phyloP scores from a whole-genome alignment of 1,140 invertebrate species.

The Trissolcus basalis region DNA sequence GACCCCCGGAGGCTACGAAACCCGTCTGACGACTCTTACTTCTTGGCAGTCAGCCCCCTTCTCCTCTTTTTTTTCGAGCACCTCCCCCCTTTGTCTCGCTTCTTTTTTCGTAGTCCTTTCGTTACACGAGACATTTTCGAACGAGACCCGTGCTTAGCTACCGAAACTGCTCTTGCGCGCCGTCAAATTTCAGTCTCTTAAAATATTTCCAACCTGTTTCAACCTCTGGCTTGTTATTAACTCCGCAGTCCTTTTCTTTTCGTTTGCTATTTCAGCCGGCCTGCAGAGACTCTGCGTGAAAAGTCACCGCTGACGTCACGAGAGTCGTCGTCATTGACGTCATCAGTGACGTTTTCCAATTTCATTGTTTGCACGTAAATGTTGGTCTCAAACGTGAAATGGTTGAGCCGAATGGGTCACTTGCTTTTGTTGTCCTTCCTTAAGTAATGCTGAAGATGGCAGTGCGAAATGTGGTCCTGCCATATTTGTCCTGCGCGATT shows the following conservation, averaged over 20 bases:
- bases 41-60: slow-evolving; percentile 35
- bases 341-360: no score
- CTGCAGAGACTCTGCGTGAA: background rate
- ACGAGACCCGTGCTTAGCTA: slow-evolving; percentile 39
- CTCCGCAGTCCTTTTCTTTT: slow-evolving; percentile 5
- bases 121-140: slow-evolving; percentile 52
- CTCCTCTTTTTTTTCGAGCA: slow-evolving; percentile 8
- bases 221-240: slow-evolving; percentile 24
- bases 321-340: no score
- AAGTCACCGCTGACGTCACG: background rate
- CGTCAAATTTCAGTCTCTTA: slow-evolving; percentile 30
- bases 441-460: no score
- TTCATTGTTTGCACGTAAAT: no score
- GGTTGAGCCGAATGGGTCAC: no score
- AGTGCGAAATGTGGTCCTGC: no score
- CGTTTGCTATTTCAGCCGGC: slow-evolving; percentile 3
- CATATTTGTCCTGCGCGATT: no score
- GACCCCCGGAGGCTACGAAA: slow-evolving; percentile 57
- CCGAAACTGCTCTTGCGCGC: slow-evolving; percentile 28
- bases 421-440: no score
- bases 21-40: slow-evolving; percentile 58
- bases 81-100: background rate
- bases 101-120: slow-evolving; percentile 34
- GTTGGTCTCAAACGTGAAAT: no score
- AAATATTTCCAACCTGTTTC: slow-evolving; percentile 30